These are phyloP conservation scores for Zaprionus camerounensis DNA, from an alignment of 1,140 invertebrate genomes.

Conservation along the genomic window DNA sequence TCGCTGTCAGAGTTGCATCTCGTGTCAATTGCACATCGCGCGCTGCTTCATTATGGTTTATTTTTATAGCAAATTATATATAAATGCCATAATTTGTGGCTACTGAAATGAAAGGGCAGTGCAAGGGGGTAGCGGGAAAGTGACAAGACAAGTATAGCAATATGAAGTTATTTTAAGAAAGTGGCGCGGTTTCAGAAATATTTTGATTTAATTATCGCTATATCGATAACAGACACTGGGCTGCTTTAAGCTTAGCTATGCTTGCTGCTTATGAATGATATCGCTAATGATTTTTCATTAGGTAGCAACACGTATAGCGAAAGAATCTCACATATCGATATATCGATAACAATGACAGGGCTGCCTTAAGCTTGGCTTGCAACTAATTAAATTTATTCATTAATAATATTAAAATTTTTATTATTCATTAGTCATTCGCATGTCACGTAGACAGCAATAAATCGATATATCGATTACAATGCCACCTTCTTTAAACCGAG, in stretches of 20 bases:
- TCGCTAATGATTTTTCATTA: too few species aligned
- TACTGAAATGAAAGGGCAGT: conserved; percentile 50
- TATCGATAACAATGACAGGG: too few species aligned
- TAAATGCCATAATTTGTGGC: conserved; percentile 74
- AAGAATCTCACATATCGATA: too few species aligned
- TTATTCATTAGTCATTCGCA: too few species aligned
- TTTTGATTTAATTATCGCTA: neutral
- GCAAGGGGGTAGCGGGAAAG: neutral
- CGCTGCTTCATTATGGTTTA: conserved; percentile 70
- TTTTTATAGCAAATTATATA: conserved; percentile 76
- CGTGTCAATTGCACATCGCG: conserved; percentile 77
- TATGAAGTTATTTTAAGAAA: conserved; percentile 57
- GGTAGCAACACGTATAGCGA: too few species aligned
- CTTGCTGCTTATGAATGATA: too few species aligned
- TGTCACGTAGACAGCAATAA: neutral
- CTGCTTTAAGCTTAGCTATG: too few species aligned
- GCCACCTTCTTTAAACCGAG: neutral
- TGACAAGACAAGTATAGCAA: neutral
- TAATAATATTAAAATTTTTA: too few species aligned
- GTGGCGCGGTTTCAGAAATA: conserved; percentile 25
- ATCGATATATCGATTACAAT: too few species aligned
- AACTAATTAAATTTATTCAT: too few species aligned
- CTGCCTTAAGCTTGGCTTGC: neutral
- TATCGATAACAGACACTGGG: neutral
- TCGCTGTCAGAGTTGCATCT: conserved; percentile 47